Percentiles rank a stretch among this genome's conserved stretches.
These are phyloP conservation scores for Pogonocichla stellata DNA, from an alignment of 2,113 vertebrate genomes.

Conservation along the genomic window DNA sequence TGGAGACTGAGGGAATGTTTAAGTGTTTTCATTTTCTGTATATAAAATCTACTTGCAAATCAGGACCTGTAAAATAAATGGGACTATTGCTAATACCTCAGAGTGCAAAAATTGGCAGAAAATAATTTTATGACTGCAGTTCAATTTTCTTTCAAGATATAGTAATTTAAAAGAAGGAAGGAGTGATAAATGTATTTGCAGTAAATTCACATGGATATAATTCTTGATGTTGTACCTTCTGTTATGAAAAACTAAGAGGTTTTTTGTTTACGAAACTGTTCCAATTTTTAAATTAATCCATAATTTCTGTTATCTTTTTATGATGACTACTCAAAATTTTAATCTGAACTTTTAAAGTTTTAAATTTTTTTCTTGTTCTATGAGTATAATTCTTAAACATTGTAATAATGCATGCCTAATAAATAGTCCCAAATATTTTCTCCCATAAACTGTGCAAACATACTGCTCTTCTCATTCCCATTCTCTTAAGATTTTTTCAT, in stretches of 20 bases:
- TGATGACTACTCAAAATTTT: neutral
- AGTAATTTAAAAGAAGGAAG: neutral
- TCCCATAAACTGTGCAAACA: neutral
- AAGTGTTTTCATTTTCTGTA: neutral
- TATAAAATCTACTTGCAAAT: neutral
- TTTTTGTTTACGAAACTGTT: neutral
- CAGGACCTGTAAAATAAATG: neutral
- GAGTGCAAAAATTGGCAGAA: neutral
- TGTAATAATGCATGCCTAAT: neutral
- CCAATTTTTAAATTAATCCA: neutral
- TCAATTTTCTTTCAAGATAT: neutral
- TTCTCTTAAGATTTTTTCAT: neutral
- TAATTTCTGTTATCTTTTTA: neutral
- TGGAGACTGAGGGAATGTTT: neutral
- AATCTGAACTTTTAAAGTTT: neutral
- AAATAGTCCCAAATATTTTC: neutral
- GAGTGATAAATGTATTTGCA: neutral
- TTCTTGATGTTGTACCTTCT: neutral
- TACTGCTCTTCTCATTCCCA: neutral
- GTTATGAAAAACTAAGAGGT: neutral
- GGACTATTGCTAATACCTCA: neutral
- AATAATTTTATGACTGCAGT: neutral
- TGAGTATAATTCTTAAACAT: neutral
- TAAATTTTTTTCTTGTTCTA: neutral
- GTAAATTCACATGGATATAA: neutral